Evolutionary conservation across 2,888 invertebrate species (phyloP), one percentile per base, ranked within the genome.

Genomic region (Callyntrura guangdongensis): DNA sequence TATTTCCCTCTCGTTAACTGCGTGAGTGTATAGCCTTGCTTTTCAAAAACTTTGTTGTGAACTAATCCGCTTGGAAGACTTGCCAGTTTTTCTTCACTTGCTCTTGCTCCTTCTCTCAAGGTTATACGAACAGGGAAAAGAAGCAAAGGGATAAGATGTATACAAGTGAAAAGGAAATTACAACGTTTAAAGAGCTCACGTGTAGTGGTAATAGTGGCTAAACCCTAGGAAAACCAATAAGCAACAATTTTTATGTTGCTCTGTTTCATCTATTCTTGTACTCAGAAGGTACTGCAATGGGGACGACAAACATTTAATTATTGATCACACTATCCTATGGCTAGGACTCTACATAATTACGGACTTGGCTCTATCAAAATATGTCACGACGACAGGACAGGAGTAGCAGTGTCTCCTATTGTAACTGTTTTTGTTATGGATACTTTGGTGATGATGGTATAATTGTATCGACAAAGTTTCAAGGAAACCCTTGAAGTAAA

Each of bases 401-500:
- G 45, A 22, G 72, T 6, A 72, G 20, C 12, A 12, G 14, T n/a
- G 69, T 45, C 47, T 20, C 36, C 36, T 27, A 27, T 27, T 69
- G 47, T 3, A 47, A 47, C 47, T 69, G 69, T 45, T 69, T n/a
- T 69, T 69, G 25, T 17, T 59, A 59, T 17, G 59, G n/a, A 59
- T n/a, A 59, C 59, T 59, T 17, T 36, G 69, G 36, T 36, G 36
- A 36, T 2, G 36, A 6, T 64, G 25, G 25, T 72, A 74, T 77
- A 36, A n/a, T 49, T 77, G 53, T 79, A 77, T 56, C 79, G 47
- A 87, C 61, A 87, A 87, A 72, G 88, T 69, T 72, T 88, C 88
- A 82, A 88, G 82, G 88, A 72, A 87, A 17, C 88, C 82, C 82
- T 82, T 88, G 82, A 72, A 67, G 49, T 25, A 72, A 72, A 36